Evolutionary conservation across 1,140 invertebrate species (phyloP), one percentile per base, ranked within the genome.

Genomic region (Tetramorium parvispinum): DNA sequence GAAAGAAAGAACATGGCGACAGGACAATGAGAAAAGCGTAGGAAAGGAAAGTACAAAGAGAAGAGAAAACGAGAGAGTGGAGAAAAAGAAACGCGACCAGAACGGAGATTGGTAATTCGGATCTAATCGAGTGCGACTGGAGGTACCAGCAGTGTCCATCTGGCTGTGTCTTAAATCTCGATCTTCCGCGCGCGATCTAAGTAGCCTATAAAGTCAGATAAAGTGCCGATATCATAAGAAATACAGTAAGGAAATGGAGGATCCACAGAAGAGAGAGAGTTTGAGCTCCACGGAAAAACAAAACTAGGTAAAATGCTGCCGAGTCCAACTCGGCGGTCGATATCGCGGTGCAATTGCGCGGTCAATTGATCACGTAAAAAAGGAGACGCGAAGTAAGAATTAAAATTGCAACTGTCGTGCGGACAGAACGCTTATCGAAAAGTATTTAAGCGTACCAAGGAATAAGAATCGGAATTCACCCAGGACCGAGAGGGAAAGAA

Each of bases 81-180:
- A 11, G 6, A 49, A 49, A 81, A 57, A 59, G 66, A 43, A 73
- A 85, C 46, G 40, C 40, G 43, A 81, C 43, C 59, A 65, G 18
- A 78, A 51, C 51, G 55, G 57, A 85, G 81, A 66, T 71, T 85
- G 85, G 88, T 89, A 88, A 89, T 89, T 88, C 73, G 87, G 73
- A 78, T 55, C 27, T 68, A 89, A 85, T 40, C 63, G 87, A 88
- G 43, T 88, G 76, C 73, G 85, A 88, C 70, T 40, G 57, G 57
- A 55, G 68, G 82, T 85, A 75, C 73, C 66, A 73, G 88, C 78
- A 49, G 75, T 75, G 87, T 40, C 66, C 87, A 85, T 75, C 87
- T 88, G 51, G 40, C 53, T 59, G 66, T 73, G 66, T 73, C 79
- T 82, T 82, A 83, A 81, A 73, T 73, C 49, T 70, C 78, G 63